phyloP scores from a whole-genome alignment of 2,797 vertebrate species.

The Stomatorhinus walkeri region DNA sequence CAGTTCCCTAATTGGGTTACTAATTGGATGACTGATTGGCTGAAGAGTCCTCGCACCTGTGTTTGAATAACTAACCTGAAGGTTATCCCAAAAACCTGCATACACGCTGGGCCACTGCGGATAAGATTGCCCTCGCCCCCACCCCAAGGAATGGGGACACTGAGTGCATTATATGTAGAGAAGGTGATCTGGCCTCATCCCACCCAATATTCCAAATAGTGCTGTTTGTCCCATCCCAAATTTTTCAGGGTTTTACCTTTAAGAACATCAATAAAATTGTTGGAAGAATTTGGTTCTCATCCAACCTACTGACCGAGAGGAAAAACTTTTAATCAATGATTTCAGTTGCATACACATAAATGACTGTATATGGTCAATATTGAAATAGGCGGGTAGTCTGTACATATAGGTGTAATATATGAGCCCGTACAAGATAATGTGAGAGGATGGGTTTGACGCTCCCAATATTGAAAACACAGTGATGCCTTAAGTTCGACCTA shows the following conservation, averaged over 20 bases:
- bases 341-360: not conserved
- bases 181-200: not conserved
- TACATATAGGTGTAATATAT: not conserved
- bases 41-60: not conserved
- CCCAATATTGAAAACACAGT: not conserved
- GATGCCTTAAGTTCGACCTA: not conserved
- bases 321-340: not conserved
- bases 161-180: not conserved
- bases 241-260: not conserved
- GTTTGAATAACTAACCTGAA: not conserved
- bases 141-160: not conserved
- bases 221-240: not conserved
- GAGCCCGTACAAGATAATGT: not conserved
- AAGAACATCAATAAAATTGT: not conserved
- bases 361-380: not conserved
- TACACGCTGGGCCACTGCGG: not conserved
- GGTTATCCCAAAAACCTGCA: not conserved
- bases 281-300: not conserved
- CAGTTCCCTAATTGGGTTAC: not conserved
- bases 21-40: not conserved
- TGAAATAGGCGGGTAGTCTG: not conserved
- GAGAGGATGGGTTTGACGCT: not conserved
- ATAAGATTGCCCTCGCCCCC: not conserved
- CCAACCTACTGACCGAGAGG: not conserved
- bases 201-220: not conserved